Evolutionary conservation across 2,797 vertebrate species (phyloP), one percentile per base, ranked within the genome.

Genomic region (Dryobates pubescens): DNA sequence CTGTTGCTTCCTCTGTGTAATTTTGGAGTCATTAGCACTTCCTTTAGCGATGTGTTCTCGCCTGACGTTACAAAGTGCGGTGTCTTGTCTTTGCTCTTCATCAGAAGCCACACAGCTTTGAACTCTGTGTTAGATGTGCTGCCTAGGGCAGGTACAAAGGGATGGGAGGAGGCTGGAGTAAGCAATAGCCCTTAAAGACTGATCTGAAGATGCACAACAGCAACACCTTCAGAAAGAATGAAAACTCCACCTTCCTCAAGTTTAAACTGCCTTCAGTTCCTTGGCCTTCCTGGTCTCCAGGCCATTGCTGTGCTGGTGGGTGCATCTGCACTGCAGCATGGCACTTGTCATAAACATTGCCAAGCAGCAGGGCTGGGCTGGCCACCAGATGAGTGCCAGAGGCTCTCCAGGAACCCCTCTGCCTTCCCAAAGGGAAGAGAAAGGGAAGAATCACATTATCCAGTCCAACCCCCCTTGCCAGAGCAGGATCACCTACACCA

Each of bases 21-120:
- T 80, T 89, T 86, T 86, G 79, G 76, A 94, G 63, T 92, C 73
- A 82, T 78, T 89, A 94, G 56, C 86, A 87, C 84, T 85, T 84
- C 34, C 82, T 71, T 90, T 65, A 75, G 34, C 0, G 0, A 27
- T 69, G 51, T 0, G 0, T 92, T 87, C 41, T 61, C 3, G 0
- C 73, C 86, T 85, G 79, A 75, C 23, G 9, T 69, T 63, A 76
- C 29, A 10, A 85, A 90, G 78, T 51, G 15, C 63, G 75, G 81
- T 18, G 22, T 88, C 53, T 38, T 61, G 13, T 57, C 49, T 92
- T 91, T 81, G 65, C 43, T 86, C 24, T 86, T 86, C 79, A 20
- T 91, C 85, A 89, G 76, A 90, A 94, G 47, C 63, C 59, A 85
- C 18, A 64, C 51, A 54, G 67, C 75, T 96, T 87, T 74, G 72